Percentiles rank a stretch among this genome's conserved stretches.
Evolutionary conservation across 1,140 invertebrate species (phyloP).

Genomic region (Eciton burchellii): DNA sequence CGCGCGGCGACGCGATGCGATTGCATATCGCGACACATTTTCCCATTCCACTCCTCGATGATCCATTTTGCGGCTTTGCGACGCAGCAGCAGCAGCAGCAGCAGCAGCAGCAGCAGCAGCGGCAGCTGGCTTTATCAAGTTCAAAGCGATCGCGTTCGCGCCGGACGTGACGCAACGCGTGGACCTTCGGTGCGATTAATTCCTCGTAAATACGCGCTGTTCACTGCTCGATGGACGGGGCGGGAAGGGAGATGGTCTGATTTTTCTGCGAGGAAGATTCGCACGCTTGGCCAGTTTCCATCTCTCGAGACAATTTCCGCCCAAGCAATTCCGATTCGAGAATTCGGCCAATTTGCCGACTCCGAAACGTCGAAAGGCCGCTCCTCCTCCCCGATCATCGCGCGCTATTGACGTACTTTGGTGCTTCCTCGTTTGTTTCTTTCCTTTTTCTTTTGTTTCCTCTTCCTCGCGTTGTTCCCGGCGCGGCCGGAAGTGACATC

Average conservation of each 20-base stretch:
- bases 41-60: constrained; percentile 35
- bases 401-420: neutral
- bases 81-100: too few relatives aligned
- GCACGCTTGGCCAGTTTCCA: too few relatives aligned
- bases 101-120: too few relatives aligned
- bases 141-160: constrained; percentile 33
- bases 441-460: too few relatives aligned
- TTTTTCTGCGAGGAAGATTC: neutral
- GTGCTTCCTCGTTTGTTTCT: constrained; percentile 62
- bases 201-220: neutral
- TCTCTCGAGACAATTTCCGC: neutral
- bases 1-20: constrained; percentile 9
- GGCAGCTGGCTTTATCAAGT: constrained; percentile 57
- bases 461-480: constrained; percentile 60
- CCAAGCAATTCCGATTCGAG: neutral
- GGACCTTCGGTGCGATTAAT: constrained; percentile 10
- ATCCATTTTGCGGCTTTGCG: constrained; percentile 50
- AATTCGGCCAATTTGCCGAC: neutral
- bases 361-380: neutral
- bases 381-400: neutral
- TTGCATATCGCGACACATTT: constrained; percentile 63
- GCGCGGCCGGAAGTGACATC: constrained; percentile 67
- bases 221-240: neutral
- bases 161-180: constrained; percentile 46
- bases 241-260: neutral